A percentile compares a stretch with the other conserved stretches of the same genome.
phyloP scores from a whole-genome alignment of 2,888 invertebrate genomes.

The Notocelia uddmanniana region DNA sequence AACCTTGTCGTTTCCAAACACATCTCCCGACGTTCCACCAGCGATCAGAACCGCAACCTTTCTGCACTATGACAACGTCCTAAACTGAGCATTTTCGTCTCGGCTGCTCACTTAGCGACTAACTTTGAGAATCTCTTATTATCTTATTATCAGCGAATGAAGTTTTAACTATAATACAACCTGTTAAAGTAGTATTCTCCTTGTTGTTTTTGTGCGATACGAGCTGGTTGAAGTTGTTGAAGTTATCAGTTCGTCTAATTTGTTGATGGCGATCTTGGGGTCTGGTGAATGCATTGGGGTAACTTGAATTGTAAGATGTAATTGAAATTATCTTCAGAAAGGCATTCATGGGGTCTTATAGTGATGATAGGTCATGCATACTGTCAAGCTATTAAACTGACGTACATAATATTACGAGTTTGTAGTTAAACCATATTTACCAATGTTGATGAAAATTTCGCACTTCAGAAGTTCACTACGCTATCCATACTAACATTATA shows the following conservation, averaged over 20 bases:
- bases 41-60: not conserved
- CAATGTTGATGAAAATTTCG: too few relatives aligned
- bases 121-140: constrained; percentile 50
- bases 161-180: constrained; percentile 1
- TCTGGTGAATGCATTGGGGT: constrained; percentile 18
- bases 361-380: not conserved
- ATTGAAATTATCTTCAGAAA: constrained; percentile 30
- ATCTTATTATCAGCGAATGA: constrained; percentile 15
- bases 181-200: not conserved
- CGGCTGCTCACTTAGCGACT: constrained; percentile 67
- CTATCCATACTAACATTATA: too few relatives aligned
- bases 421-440: too few relatives aligned
- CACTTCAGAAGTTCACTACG: too few relatives aligned
- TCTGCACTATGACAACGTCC: constrained; percentile 28
- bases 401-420: too few relatives aligned
- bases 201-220: not conserved
- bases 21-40: not conserved
- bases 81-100: constrained; percentile 54
- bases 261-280: constrained; percentile 35
- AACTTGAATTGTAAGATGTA: constrained; percentile 18
- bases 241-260: constrained; percentile 27
- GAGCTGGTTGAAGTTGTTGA: constrained; percentile 1
- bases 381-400: not conserved
- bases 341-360: not conserved
- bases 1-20: constrained; percentile 24